Evolutionary conservation across 2,797 vertebrate species (phyloP).

Genomic region (Crax fasciolata): DNA sequence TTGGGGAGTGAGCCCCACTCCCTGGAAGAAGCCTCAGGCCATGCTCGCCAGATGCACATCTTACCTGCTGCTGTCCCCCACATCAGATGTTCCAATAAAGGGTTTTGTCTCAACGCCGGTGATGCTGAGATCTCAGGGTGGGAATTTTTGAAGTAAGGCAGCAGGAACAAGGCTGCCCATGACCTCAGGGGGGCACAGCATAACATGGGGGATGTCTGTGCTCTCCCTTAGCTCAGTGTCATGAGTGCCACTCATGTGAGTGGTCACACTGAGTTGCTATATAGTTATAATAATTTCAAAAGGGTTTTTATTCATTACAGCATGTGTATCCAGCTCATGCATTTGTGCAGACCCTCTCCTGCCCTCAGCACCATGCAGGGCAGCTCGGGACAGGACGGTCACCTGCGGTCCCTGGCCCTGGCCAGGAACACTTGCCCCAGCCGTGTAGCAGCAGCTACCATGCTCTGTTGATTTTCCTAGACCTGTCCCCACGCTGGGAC

Average conservation of each 20-base stretch:
- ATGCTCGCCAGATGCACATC: rapidly evolving
- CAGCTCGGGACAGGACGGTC: not conserved
- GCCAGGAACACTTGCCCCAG: not conserved
- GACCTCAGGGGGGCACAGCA: rapidly evolving
- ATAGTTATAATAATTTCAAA: too few species aligned
- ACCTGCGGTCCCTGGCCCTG: not conserved
- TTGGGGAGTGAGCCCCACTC: constrained; percentile 30
- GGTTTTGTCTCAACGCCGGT: not conserved
- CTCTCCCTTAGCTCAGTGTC: not conserved
- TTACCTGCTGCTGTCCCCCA: not conserved
- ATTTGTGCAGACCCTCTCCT: not conserved
- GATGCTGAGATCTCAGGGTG: not conserved
- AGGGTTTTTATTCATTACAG: not conserved
- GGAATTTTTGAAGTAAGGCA: not conserved
- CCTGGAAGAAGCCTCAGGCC: not conserved
- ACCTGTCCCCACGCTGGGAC: not conserved
- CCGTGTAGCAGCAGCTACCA: not conserved
- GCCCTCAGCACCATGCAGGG: not conserved
- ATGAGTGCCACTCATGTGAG: not conserved
- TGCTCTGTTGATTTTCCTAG: not conserved
- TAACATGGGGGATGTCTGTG: rapidly evolving
- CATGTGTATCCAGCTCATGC: not conserved
- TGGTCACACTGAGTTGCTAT: not conserved
- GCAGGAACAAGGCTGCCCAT: not conserved
- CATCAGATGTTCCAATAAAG: not conserved